Base-by-base conservation (phyloP, 1,140 invertebrate genomes). In the Papilio aristodemus region DNA sequence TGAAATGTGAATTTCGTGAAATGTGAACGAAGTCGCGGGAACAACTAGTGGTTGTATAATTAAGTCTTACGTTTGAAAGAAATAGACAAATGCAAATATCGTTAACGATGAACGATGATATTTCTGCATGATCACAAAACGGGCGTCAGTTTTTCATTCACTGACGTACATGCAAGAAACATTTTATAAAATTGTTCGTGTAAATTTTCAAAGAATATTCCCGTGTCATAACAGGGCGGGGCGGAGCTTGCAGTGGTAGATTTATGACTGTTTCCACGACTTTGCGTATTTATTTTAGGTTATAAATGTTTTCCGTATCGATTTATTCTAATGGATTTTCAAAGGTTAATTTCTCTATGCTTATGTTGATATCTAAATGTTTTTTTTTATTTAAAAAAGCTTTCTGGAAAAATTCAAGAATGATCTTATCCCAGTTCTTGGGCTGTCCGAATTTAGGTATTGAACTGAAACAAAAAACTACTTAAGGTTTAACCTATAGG, bases 271-370 rank as follows among this genome's bases (percentile, higher is more conserved):
- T 66, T 66, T 66, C 43, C 27, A 36, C 43, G 43, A 46, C 39
- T 50, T 66, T 27, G 41, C 62, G 17, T 64, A 64, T 64, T 64
- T 64, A 64, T 64, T 64, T 64, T 38, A 43, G 62, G 62, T 64
- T 41, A 64, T 64, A 50, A 66, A 60, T 60, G 58, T 60, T 60
- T 60, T 60, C n/a, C 27, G 58, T 38, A 60, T 60, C 32, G 32
- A 60, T 36, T 60, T 60, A 50, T 50, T 50, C 27, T 38, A 60
- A 37, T 60, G 32, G 58, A 37, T 19, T 37, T 27, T 60, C 27
- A 14, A 36, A 38, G 58, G 27, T 19, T 60, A 60, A 38, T 60
- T 60, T 36, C 14, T 36, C 36, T 38, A 19, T 10, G 58, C 10
- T 11, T 60, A 9, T 36, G 38, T 60, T 60, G 32, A 62, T 62